phyloP scores from a whole-genome alignment of 2,888 invertebrate genomes.

The Eilema griseolum region DNA sequence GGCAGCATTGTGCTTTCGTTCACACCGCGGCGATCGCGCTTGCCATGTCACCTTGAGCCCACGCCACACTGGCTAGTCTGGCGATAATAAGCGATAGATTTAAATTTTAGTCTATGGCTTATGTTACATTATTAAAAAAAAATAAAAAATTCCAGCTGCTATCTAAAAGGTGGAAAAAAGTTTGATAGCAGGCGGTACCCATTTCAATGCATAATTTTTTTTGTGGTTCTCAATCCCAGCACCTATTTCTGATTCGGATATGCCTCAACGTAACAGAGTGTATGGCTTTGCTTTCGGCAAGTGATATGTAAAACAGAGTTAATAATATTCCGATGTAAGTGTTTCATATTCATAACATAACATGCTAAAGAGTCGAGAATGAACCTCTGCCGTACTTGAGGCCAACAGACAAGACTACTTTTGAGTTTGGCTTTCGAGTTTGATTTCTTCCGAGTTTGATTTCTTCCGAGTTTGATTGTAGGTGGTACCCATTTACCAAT shows the following conservation, averaged over 20 bases:
- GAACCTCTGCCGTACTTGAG: slow-evolving; percentile 7
- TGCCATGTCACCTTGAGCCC: slow-evolving; percentile 16
- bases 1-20: slow-evolving; percentile 61
- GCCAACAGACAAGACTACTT: not conserved
- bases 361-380: slow-evolving; percentile 36
- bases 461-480: no score
- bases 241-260: slow-evolving; percentile 18
- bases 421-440: not conserved
- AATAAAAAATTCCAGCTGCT: no score
- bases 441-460: no score
- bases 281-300: slow-evolving; percentile 52
- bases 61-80: slow-evolving; percentile 22
- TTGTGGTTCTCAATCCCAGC: slow-evolving; percentile 10
- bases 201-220: slow-evolving; percentile 15
- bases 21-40: slow-evolving; percentile 54
- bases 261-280: slow-evolving; percentile 43
- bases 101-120: not conserved
- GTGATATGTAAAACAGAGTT: slow-evolving; percentile 43
- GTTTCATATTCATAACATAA: slow-evolving; percentile 40
- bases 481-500: no score
- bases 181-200: no score
- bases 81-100: slow-evolving; percentile 15
- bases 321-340: slow-evolving; percentile 32
- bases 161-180: no score
- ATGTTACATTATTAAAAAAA: not conserved